Percentiles rank a stretch among this genome's conserved stretches.
Evolutionary conservation across 2,113 vertebrate genomes (phyloP).

Genomic region (human (Homo sapiens)): GRCh38 chr3:21719001-21719500

Average conservation of each 20-base stretch:
- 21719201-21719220: background rate
- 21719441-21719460: too few relatives aligned
- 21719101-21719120: background rate
- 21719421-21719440: too few relatives aligned
- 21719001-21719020: background rate
- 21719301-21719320: background rate
- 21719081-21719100: background rate
- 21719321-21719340: background rate
- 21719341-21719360: too few relatives aligned
- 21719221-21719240: background rate
- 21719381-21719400: too few relatives aligned
- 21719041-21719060: background rate
- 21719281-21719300: background rate
- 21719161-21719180: background rate
- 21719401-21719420: too few relatives aligned
- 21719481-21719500: too few relatives aligned
- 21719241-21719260: background rate
- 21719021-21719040: background rate
- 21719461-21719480: too few relatives aligned
- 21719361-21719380: too few relatives aligned
- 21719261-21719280: background rate
- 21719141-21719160: background rate
- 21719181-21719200: background rate
- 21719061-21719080: background rate
- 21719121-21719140: background rate